phyloP scores from a whole-genome alignment of 2,113 vertebrate species.

The Poeciliopsis turrubarensis region DNA sequence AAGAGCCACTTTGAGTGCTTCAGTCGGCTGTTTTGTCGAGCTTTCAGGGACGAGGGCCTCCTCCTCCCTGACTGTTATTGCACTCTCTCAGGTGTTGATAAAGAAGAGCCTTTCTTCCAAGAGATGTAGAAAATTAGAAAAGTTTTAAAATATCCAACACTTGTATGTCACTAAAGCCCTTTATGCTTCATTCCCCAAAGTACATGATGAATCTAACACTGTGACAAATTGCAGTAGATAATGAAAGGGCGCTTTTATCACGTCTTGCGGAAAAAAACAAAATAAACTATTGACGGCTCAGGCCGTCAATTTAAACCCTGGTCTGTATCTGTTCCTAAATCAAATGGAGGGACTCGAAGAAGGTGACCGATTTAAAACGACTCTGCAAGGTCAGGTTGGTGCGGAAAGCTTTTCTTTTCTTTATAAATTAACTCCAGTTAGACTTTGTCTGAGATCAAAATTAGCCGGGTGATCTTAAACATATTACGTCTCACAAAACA shows the following conservation, averaged over 20 bases:
- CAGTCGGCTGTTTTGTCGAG: conserved; percentile 7
- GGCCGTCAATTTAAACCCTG: too few species aligned
- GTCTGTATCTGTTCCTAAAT: too few species aligned
- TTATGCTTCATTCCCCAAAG: not conserved
- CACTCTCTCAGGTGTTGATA: conserved; percentile 4
- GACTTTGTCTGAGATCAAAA: too few species aligned
- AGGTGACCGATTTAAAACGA: too few species aligned
- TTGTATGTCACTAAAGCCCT: not conserved
- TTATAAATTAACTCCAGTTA: too few species aligned
- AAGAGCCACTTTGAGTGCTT: conserved; percentile 14
- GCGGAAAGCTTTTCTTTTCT: too few species aligned
- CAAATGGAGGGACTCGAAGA: too few species aligned
- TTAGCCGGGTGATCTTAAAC: too few species aligned
- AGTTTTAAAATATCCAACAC: conserved; percentile 15
- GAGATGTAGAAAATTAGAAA: conserved; percentile 1
- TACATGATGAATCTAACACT: not conserved
- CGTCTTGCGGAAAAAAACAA: not conserved
- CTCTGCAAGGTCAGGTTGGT: too few species aligned
- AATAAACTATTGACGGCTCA: not conserved
- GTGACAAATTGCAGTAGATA: not conserved
- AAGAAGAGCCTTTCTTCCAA: not conserved
- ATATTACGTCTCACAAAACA: too few species aligned
- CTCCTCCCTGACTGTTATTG: conserved; percentile 17
- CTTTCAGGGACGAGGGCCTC: not conserved
- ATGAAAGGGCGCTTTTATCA: conserved; percentile 26